Evolutionary conservation across 2,888 invertebrate species (phyloP), one percentile per base, ranked within the genome.

Genomic region (Cacoxenus indagator): DNA sequence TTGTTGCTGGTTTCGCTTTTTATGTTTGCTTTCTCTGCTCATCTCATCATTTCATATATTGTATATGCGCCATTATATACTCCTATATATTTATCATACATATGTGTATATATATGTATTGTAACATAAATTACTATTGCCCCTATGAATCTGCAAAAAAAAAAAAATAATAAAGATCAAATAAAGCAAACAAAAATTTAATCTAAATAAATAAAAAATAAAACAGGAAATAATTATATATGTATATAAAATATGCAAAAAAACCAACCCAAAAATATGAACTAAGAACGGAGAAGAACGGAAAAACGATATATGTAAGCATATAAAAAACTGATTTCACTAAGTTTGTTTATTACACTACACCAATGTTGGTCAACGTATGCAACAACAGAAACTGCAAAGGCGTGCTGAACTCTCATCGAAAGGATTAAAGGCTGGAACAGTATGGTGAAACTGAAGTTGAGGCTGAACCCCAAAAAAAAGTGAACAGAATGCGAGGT

Each of bases 101-200:
- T 68, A 69, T 70, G 57, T 64, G 69, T 48, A 69, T 69, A 69
- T 64, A 62, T 73, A 48, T 73, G 65, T 68, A 72, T 80, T 80
- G 71, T 31, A 43, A 61, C 24, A 61, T 43, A 61, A 43, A 61
- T 75, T 78, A 72, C 73, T 83, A 76, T 76, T 83, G 79, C 77
- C 83, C 83, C 80, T 80, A 80, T 81, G 80, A 83, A 83, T 80
- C 80, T 80, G 80, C 72, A 80, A 82, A 70, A 76, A 77, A 67
- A 57, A 67, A 72, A 70, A 37, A 45, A 67, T n/a, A n/a, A n/a
- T n/a, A n/a, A n/a, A n/a, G n/a, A n/a, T n/a, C n/a, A n/a, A n/a
- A n/a, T n/a, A n/a, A n/a, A n/a, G n/a, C n/a, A n/a, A 70, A 71
- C 71, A 73, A 26, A 61, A 75, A 67, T 65, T 4, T 17, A 65